Evolutionary conservation across 2,797 vertebrate genomes (phyloP).

Genomic region (Spheniscus humboldti): DNA sequence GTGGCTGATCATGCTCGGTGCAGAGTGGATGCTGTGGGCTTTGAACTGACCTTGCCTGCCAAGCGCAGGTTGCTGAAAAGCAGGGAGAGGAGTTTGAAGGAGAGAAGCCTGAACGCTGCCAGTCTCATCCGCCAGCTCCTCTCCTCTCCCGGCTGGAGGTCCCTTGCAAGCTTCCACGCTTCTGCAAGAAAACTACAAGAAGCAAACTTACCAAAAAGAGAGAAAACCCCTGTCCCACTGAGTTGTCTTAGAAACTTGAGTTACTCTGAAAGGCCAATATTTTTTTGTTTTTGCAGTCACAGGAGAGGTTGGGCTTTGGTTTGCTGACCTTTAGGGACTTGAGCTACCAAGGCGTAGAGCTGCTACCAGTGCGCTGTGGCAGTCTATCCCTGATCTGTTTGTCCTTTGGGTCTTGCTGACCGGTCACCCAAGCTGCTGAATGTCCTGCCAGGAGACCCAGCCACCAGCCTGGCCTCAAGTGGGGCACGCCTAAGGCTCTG

Average conservation of each 20-base stretch:
- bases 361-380: not conserved
- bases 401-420: not conserved
- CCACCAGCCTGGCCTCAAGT: not conserved
- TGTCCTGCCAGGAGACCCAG: not conserved
- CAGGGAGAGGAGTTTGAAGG: not conserved
- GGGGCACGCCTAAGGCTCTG: not conserved
- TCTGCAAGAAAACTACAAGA: not conserved
- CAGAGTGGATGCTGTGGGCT: not conserved
- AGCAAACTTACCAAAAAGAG: not conserved
- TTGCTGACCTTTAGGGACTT: not conserved
- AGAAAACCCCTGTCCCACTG: not conserved
- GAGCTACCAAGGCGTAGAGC: not conserved
- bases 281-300: not conserved
- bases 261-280: not conserved
- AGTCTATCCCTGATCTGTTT: not conserved
- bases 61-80: not conserved
- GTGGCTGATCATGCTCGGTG: accelerated
- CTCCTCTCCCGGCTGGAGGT: not conserved
- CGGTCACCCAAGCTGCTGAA: not conserved
- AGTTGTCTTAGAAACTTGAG: not conserved
- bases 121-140: not conserved
- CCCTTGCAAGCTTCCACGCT: not conserved
- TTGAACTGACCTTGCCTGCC: not conserved
- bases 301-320: not conserved
- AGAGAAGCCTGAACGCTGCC: not conserved